Conservation (phyloP, 2,888 invertebrate species). For the Drosophila tripunctata region DNA sequence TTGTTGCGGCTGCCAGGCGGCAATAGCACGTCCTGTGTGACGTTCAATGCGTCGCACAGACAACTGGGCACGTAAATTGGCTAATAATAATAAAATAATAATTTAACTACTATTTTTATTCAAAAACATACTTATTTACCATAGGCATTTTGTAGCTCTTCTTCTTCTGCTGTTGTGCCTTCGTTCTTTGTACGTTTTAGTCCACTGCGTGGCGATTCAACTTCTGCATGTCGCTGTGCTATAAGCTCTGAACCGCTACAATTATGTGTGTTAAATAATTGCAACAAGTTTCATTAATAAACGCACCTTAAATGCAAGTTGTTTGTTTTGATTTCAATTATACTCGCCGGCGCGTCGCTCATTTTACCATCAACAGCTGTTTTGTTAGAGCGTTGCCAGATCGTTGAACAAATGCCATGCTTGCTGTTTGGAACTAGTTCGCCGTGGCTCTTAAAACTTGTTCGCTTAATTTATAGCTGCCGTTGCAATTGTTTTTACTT, state of each 20-base stretch:
- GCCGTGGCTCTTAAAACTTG: not conserved
- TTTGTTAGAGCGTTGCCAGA: constrained; percentile 21
- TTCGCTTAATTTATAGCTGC: constrained; percentile 27
- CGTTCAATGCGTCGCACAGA: constrained; percentile 79
- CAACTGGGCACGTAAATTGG: constrained; percentile 68
- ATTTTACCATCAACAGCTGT: constrained; percentile 41
- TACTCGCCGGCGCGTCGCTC: constrained; percentile 22
- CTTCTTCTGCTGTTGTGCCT: constrained; percentile 58
- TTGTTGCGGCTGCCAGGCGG: constrained; percentile 70
- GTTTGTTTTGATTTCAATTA: constrained; percentile 66
- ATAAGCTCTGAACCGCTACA: constrained; percentile 68
- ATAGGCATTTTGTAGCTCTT: constrained; percentile 66
- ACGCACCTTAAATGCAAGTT: constrained; percentile 66
- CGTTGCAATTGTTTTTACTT: constrained; percentile 14
- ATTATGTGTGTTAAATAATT: not conserved
- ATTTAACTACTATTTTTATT: too few relatives aligned
- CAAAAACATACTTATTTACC: constrained; percentile 48
- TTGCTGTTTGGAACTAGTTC: constrained; percentile 14
- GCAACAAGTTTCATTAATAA: not conserved
- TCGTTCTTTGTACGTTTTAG: constrained; percentile 70
- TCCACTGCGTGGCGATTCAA: constrained; percentile 56
- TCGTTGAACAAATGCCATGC: not conserved
- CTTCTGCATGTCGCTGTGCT: constrained; percentile 59
- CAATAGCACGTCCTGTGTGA: constrained; percentile 72
- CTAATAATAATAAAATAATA: constrained; percentile 57